Evolutionary conservation across 2,888 invertebrate genomes (phyloP), one percentile per base, ranked within the genome.

Genomic region (Globia sparganii): DNA sequence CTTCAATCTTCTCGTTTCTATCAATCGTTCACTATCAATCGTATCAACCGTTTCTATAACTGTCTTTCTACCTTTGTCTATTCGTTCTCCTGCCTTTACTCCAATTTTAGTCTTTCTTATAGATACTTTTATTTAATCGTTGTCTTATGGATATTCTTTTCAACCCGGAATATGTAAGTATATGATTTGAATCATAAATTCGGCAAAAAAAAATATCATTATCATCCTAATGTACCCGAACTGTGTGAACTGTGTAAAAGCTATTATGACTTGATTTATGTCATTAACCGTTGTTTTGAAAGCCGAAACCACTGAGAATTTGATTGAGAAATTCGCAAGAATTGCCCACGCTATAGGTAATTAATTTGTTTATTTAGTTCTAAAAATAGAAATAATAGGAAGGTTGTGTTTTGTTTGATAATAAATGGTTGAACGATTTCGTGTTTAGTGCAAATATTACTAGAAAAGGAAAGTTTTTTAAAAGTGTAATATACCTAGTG

Each of bases 181-280:
- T 15, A 13, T 43, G 15, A 59, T 56, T 49, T 4, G 11, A 46
- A 34, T 64, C 13, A 53, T 56, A 59, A 56, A 43, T 43, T 59
- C 13, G 34, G 3, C 28, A 13, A 37, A 69, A 21, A 21, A 49
- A 21, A 59, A 64, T 28, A n/a, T 43, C 56, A 21, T 61, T 25
- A 46, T 46, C 18, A 18, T 46, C 18, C 4, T 0, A 68, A 72
- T 75, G 71, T 69, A 53, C 40, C 15, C 58, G 6, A 58, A 5
- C 34, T 18, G 62, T 75, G 71, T 78, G 46, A 83, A 82, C 15
- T n/a, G 74, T 56, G 67, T 82, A 78, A 78, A 78, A 28, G 74
- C 66, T 31, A 21, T 56, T 70, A 71, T 66, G 31, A n/a, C 69
- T 56, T 71, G 31, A 83, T 83, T 71, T 68, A 83, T 83, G 28